A percentile compares a stretch with the other conserved stretches of the same genome.
These are phyloP conservation scores for Drosophila anomelani DNA, from an alignment of 2,888 invertebrate genomes.

Conservation along the genomic window DNA sequence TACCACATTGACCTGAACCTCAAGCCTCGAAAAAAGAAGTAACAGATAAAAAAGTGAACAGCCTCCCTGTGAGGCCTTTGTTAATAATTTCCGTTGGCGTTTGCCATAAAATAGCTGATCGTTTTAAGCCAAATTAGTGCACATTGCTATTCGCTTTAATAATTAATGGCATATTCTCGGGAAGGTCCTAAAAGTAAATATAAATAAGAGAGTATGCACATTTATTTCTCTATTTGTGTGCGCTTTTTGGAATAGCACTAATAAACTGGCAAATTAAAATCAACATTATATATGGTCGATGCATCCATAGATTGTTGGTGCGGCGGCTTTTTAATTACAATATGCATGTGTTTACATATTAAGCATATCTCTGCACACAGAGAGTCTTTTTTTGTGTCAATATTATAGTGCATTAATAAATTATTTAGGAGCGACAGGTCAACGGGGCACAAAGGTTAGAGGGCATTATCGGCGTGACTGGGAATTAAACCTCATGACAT, in stretches of 20 bases:
- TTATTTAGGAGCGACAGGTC: slow-evolving; percentile 53
- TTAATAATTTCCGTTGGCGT: slow-evolving; percentile 45
- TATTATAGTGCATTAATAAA: slow-evolving; percentile 57
- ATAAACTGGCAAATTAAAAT: slow-evolving; percentile 65
- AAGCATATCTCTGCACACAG: slow-evolving; percentile 13
- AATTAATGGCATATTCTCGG: slow-evolving; percentile 49
- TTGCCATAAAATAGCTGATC: slow-evolving; percentile 67
- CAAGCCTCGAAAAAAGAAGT: slow-evolving; percentile 22
- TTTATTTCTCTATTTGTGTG: slow-evolving; percentile 19
- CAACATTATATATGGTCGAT: slow-evolving; percentile 47
- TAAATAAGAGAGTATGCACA: slow-evolving; percentile 9
- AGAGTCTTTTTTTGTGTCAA: slow-evolving; percentile 23
- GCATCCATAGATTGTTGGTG: slow-evolving; percentile 30
- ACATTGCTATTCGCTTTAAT: slow-evolving; percentile 54
- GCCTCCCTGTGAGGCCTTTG: slow-evolving; percentile 43
- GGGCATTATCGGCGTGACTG: slow-evolving; percentile 22
- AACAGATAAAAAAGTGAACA: slow-evolving; percentile 7
- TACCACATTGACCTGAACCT: slow-evolving; percentile 66
- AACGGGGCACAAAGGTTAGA: slow-evolving; percentile 24
- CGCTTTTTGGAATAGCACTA: slow-evolving; percentile 46
- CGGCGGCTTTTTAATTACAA: slow-evolving; percentile 39
- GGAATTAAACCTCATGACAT: slow-evolving; percentile 58
- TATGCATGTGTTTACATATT: slow-evolving; percentile 36
- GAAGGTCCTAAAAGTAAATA: slow-evolving; percentile 5
- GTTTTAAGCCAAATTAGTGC: slow-evolving; percentile 69